Evolutionary conservation across 1,140 invertebrate genomes (phyloP).

Genomic region (Rhizoglyphus robini): DNA sequence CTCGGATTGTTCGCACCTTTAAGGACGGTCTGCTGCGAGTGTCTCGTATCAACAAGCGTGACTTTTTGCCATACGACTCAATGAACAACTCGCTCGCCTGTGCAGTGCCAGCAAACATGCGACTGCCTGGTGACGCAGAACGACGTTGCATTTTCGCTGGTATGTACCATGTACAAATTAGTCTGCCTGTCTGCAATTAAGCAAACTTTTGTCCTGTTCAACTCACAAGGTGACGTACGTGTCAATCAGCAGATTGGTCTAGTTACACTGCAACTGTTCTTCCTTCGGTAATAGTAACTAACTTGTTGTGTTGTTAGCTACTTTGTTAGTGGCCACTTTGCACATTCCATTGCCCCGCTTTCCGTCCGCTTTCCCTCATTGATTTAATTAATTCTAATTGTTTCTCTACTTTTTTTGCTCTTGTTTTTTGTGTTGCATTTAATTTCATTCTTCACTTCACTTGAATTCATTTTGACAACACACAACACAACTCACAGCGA

Average conservation of each 20-base stretch:
- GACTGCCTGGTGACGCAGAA: neutral
- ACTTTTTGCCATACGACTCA: slow-evolving; percentile 23
- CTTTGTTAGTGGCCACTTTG: neutral
- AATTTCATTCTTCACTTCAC: too few relatives aligned
- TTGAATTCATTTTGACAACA: neutral
- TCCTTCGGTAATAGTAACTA: slow-evolving; percentile 9
- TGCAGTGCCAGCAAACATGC: neutral
- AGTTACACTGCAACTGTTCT: slow-evolving; percentile 34
- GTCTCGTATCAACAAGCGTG: slow-evolving; percentile 14
- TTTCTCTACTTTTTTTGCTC: neutral
- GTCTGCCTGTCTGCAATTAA: too few relatives aligned
- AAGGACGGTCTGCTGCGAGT: slow-evolving; percentile 14
- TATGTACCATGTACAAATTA: neutral
- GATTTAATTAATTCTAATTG: neutral
- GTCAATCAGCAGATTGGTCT: slow-evolving; percentile 40
- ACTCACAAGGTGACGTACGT: slow-evolving; percentile 36
- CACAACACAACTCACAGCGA: slow-evolving; percentile 25
- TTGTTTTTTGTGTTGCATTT: neutral
- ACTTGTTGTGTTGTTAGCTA: neutral
- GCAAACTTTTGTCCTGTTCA: neutral
- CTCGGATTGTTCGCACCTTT: slow-evolving; percentile 20
- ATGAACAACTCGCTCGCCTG: slow-evolving; percentile 8
- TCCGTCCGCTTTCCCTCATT: neutral
- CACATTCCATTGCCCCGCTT: neutral
- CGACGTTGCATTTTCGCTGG: neutral